Percentiles rank a stretch among this genome's conserved stretches.
Conservation (phyloP, 2,888 invertebrate genomes). For the Lasioglossum calceatum region DNA sequence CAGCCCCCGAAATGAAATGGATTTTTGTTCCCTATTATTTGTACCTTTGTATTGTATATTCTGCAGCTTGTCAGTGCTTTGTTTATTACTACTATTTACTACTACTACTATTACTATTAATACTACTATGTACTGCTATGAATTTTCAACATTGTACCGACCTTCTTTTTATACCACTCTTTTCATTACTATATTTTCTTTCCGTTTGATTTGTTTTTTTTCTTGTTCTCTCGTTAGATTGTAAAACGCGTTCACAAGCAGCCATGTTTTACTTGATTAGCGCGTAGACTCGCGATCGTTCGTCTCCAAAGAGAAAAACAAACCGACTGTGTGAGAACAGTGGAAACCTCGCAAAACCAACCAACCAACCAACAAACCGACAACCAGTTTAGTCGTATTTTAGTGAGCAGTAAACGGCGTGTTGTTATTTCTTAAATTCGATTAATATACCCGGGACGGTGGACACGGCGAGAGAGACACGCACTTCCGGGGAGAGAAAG, state of each 20-base stretch:
- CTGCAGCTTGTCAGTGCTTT: slow-evolving; percentile 74
- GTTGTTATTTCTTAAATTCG: slow-evolving; percentile 36
- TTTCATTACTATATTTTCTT: slow-evolving; percentile 14
- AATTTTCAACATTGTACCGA: slow-evolving; percentile 36
- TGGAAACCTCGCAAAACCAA: slow-evolving; percentile 59
- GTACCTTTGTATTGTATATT: slow-evolving; percentile 74
- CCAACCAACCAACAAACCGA: slow-evolving; percentile 18
- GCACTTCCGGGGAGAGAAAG: slow-evolving; percentile 8
- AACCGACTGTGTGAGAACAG: slow-evolving; percentile 48
- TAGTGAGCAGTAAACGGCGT: slow-evolving; percentile 33
- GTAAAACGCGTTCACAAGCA: slow-evolving; percentile 21
- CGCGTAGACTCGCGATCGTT: background rate
- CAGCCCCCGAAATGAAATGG: slow-evolving; percentile 51
- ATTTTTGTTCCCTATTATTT: slow-evolving; percentile 72
- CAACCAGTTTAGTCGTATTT: slow-evolving; percentile 59
- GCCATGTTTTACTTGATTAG: background rate
- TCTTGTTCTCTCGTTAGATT: slow-evolving; percentile 24
- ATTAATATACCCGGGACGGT: background rate
- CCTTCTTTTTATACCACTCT: slow-evolving; percentile 60
- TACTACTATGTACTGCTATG: slow-evolving; percentile 38
- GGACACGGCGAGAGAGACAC: background rate
- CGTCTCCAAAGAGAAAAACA: slow-evolving; percentile 23
- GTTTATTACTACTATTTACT: slow-evolving; percentile 63
- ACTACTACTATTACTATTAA: slow-evolving; percentile 47
- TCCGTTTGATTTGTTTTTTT: slow-evolving; percentile 6